phyloP scores from a whole-genome alignment of 2,113 vertebrate species.

The Cebidichthys violaceus region DNA sequence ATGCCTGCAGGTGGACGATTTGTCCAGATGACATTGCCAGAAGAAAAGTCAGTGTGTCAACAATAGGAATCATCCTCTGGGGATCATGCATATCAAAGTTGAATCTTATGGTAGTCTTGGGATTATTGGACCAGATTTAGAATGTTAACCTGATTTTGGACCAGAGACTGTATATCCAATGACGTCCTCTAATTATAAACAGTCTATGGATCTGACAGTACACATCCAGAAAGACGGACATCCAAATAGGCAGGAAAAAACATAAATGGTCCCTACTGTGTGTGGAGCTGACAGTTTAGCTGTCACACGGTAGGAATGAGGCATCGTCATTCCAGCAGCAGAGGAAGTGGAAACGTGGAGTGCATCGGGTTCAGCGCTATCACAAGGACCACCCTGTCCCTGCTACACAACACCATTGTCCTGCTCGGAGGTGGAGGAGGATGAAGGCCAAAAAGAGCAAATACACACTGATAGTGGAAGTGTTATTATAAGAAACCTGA shows the following conservation, averaged over 20 bases:
- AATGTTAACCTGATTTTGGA: too few species aligned
- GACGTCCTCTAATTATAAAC: too few species aligned
- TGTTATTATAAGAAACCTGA: constrained; percentile 31
- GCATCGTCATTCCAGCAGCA: constrained; percentile 30
- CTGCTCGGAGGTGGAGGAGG: constrained; percentile 16
- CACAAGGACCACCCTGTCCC: constrained; percentile 42
- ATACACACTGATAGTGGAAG: constrained; percentile 8
- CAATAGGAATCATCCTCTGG: background rate
- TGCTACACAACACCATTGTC: constrained; percentile 33
- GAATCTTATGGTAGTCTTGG: background rate
- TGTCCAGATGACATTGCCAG: background rate
- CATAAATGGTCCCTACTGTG: background rate
- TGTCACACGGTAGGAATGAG: constrained; percentile 43
- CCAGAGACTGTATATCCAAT: too few species aligned
- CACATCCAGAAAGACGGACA: background rate
- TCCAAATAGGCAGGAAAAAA: background rate
- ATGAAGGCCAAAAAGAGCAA: constrained; percentile 16
- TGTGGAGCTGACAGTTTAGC: constrained; percentile 4
- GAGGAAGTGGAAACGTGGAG: constrained; percentile 56
- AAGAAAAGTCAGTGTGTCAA: too few species aligned
- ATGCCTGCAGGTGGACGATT: background rate
- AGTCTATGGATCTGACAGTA: background rate
- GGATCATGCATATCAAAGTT: background rate
- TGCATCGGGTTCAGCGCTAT: constrained; percentile 50
- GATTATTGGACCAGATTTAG: too few species aligned